Conservation (phyloP, 2,888 invertebrate species). For the Drosophila acutilabella region DNA sequence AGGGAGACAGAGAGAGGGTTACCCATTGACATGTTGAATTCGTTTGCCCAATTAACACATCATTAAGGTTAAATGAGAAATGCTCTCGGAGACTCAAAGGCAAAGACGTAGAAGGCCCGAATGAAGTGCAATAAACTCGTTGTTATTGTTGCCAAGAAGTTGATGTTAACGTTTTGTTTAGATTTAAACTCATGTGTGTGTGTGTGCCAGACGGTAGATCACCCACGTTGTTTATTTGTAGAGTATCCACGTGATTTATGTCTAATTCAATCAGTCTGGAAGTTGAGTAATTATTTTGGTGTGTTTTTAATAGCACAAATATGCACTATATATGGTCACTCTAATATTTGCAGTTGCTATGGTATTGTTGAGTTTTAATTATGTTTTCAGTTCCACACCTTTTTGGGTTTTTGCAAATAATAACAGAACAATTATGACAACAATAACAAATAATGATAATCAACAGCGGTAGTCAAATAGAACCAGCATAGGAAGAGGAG, state of each 20-base stretch:
- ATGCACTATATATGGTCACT: background rate
- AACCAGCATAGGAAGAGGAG: slow-evolving; percentile 32
- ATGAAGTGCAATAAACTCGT: slow-evolving; percentile 78
- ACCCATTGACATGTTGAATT: slow-evolving; percentile 70
- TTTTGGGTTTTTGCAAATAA: slow-evolving; percentile 41
- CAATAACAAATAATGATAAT: slow-evolving; percentile 66
- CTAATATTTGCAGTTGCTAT: background rate
- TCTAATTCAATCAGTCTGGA: background rate
- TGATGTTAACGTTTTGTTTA: slow-evolving; percentile 68
- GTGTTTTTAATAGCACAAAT: background rate
- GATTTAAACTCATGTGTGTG: slow-evolving; percentile 23
- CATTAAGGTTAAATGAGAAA: slow-evolving; percentile 70
- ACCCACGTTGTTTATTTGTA: slow-evolving; percentile 64
- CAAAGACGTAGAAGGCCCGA: slow-evolving; percentile 10
- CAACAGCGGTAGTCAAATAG: slow-evolving; percentile 72
- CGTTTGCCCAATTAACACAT: slow-evolving; percentile 73
- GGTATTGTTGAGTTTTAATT: slow-evolving; percentile 11
- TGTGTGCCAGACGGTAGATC: slow-evolving; percentile 40
- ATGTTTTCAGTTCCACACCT: slow-evolving; percentile 3
- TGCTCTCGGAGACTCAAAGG: slow-evolving; percentile 14
- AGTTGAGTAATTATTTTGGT: no score
- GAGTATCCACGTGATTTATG: slow-evolving; percentile 38
- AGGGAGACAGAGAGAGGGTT: background rate
- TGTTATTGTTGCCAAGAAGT: slow-evolving; percentile 72
- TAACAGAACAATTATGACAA: slow-evolving; percentile 69